Conservation (phyloP, 1,140 invertebrate species). For the Dendroctonus valens region DNA sequence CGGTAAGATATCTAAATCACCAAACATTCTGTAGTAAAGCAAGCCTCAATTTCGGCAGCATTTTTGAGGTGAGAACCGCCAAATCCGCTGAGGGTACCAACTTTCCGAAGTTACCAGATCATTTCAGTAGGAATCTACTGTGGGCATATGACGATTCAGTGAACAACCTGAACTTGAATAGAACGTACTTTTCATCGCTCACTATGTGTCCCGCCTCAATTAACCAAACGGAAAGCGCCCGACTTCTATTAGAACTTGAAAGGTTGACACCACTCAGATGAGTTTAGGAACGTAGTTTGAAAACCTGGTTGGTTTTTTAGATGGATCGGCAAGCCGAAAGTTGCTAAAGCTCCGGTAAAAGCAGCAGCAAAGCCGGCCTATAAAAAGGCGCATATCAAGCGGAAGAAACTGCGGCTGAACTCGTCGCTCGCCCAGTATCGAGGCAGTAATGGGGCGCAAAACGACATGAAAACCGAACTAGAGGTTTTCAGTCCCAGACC, state of each 20-base stretch:
- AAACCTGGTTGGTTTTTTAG: constrained; percentile 23
- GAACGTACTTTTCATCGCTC: constrained; percentile 42
- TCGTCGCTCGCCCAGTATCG: constrained; percentile 9
- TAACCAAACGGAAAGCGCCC: constrained; percentile 82
- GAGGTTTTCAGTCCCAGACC: constrained; percentile 53
- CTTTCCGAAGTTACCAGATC: constrained; percentile 29
- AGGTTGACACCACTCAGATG: constrained; percentile 28
- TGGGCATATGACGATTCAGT: constrained; percentile 56
- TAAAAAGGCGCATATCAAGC: constrained; percentile 12
- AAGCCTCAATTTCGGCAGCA: too few species aligned
- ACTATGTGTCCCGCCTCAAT: constrained; percentile 69
- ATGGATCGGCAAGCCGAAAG: constrained; percentile 46
- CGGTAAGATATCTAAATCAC: constrained; percentile 28
- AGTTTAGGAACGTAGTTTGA: background rate
- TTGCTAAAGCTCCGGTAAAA: background rate
- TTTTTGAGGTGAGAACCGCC: too few species aligned
- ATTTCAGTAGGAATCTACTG: constrained; percentile 55
- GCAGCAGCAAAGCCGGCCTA: background rate
- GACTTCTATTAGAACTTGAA: constrained; percentile 61
- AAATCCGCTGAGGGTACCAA: constrained; percentile 11
- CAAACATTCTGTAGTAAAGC: too few species aligned
- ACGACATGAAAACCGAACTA: constrained; percentile 49
- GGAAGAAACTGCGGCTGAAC: constrained; percentile 22
- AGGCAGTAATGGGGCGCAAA: constrained; percentile 14
- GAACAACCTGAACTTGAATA: constrained; percentile 43